phyloP scores from a whole-genome alignment of 2,113 vertebrate species.

The Eolophus roseicapilla region DNA sequence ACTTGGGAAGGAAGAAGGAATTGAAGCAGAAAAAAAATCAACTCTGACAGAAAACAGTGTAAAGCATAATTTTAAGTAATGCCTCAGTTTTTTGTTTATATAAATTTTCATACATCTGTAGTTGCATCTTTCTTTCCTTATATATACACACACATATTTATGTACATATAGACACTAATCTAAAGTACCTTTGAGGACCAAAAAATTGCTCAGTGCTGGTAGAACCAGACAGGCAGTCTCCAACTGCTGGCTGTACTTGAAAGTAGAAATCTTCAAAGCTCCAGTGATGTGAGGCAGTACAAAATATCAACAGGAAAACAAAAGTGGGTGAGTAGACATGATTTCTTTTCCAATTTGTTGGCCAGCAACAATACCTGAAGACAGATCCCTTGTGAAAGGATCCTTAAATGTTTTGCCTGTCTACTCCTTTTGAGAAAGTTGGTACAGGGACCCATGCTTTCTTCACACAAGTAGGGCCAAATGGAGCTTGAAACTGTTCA shows the following conservation, averaged over 20 bases:
- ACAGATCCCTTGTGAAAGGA: background rate
- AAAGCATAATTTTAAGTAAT: background rate
- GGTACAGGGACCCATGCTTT: background rate
- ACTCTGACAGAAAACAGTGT: background rate
- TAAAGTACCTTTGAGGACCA: background rate
- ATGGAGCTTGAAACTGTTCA: background rate
- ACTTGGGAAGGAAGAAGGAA: background rate
- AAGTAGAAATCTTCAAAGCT: conserved; percentile 21
- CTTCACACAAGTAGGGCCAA: background rate
- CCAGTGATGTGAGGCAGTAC: background rate
- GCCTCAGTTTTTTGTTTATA: background rate
- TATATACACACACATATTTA: fast-evolving
- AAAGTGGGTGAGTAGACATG: background rate
- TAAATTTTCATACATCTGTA: background rate
- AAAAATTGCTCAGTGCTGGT: background rate
- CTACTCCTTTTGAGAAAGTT: background rate
- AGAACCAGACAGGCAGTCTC: conserved; percentile 29
- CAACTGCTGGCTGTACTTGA: background rate
- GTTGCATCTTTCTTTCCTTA: background rate
- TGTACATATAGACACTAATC: background rate
- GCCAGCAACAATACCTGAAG: background rate
- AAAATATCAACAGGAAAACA: background rate
- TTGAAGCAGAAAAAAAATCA: background rate
- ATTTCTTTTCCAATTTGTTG: background rate
- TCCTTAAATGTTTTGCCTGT: background rate